phyloP scores from a whole-genome alignment of 2,888 invertebrate species.

The Hirtodrosophila duncani region DNA sequence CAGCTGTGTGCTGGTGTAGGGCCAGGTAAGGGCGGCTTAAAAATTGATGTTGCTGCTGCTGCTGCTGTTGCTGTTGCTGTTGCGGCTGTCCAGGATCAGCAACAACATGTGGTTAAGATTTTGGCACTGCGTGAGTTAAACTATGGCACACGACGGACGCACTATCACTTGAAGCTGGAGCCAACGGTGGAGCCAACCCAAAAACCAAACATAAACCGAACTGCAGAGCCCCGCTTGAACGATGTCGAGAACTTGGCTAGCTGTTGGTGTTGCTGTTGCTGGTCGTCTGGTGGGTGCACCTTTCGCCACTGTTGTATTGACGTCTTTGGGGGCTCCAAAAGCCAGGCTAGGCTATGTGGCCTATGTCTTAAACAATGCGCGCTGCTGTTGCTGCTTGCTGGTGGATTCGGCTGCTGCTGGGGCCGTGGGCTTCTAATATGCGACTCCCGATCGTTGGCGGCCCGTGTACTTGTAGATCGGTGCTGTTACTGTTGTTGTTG shows the following conservation, averaged over 20 bases:
- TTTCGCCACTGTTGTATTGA: constrained; percentile 60
- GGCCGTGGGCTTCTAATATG: constrained; percentile 37
- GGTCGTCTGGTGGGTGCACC: constrained; percentile 64
- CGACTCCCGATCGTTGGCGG: too few species aligned
- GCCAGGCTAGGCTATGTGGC: too few species aligned
- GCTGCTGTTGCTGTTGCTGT: background rate
- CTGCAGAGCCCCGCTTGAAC: constrained; percentile 2
- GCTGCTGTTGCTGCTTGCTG: constrained; percentile 25
- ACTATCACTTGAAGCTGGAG: constrained; percentile 21
- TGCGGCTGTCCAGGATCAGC: constrained; percentile 19
- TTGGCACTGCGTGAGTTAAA: constrained; percentile 33
- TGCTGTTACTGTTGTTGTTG: constrained; percentile 30
- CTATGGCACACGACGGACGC: constrained; percentile 38
- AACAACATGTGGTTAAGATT: constrained; percentile 34
- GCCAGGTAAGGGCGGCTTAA: constrained; percentile 25
- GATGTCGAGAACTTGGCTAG: constrained; percentile 10
- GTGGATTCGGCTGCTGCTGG: too few species aligned
- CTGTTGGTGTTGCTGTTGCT: constrained; percentile 24
- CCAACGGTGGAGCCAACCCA: background rate
- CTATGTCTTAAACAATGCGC: constrained; percentile 38
- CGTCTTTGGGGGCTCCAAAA: too few species aligned
- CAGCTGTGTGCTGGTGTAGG: constrained; percentile 26
- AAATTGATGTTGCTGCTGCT: constrained; percentile 26
- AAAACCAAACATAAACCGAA: too few species aligned
- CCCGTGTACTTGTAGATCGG: too few species aligned